Conservation (phyloP, 1,140 invertebrate genomes). For the Mactra quadrangularis region DNA sequence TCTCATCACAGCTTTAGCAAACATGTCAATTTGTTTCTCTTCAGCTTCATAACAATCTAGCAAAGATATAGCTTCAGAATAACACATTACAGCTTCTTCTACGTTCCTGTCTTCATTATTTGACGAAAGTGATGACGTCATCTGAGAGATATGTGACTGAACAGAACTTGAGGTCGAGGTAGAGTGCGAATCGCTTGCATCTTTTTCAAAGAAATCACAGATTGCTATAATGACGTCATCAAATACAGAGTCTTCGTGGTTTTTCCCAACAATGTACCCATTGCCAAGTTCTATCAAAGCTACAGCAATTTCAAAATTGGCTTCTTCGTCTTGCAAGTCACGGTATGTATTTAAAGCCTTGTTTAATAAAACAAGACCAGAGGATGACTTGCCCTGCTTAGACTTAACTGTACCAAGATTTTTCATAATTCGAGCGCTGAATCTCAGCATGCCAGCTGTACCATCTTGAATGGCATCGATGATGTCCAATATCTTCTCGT, state of each 20-base stretch:
- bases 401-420: constrained; percentile 78
- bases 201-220: constrained; percentile 80
- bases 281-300: constrained; percentile 80
- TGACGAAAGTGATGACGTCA: constrained; percentile 64
- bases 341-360: constrained; percentile 76
- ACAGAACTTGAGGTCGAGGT: constrained; percentile 67
- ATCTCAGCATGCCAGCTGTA: constrained; percentile 74
- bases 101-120: constrained; percentile 70
- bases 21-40: constrained; percentile 74
- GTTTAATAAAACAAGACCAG: constrained; percentile 76
- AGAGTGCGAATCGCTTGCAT: constrained; percentile 72
- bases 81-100: constrained; percentile 78
- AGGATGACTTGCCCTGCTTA: constrained; percentile 75
- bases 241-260: constrained; percentile 77
- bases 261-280: constrained; percentile 76
- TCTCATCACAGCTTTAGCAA: constrained; percentile 77
- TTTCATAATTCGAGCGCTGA: constrained; percentile 77
- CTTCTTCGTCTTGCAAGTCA: constrained; percentile 77
- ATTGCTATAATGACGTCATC: constrained; percentile 77
- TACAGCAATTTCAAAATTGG: constrained; percentile 77
- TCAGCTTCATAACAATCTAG: constrained; percentile 71
- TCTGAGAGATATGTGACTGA: constrained; percentile 63
- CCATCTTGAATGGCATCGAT: constrained; percentile 79
- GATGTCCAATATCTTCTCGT: constrained; percentile 78
- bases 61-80: constrained; percentile 76